A percentile compares a stretch with the other conserved stretches of the same genome.
Conservation (phyloP, 2,888 invertebrate species). For the Cerastis rubricosa region DNA sequence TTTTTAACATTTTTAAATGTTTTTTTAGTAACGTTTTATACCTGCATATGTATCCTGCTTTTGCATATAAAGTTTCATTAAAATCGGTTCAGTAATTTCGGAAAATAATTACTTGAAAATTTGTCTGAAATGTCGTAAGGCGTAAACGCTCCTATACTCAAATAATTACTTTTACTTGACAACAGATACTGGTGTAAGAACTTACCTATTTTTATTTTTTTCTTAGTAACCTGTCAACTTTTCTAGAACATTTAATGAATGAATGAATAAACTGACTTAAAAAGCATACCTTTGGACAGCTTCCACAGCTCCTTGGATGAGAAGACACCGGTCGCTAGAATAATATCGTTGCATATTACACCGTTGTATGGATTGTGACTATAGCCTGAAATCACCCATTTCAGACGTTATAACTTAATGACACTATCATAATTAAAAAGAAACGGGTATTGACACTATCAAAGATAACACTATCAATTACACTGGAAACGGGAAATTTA, state of each 20-base stretch:
- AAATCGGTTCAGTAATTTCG: no score
- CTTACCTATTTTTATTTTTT: not conserved
- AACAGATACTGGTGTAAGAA: no score
- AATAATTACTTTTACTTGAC: no score
- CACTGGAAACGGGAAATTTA: no score
- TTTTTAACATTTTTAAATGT: no score
- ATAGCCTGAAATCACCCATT: constrained; percentile 92
- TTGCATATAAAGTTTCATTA: no score
- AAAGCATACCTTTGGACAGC: constrained; percentile 97
- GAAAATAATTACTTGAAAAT: no score
- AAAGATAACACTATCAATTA: not conserved
- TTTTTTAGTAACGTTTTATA: no score
- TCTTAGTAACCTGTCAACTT: not conserved
- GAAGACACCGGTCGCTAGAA: constrained; percentile 99
- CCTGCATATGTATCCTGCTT: no score
- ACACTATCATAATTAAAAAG: constrained; percentile 32
- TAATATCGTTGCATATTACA: constrained; percentile 99
- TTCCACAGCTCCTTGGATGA: constrained; percentile 99
- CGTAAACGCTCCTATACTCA: no score
- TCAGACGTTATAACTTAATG: constrained; percentile 73
- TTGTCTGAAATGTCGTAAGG: no score
- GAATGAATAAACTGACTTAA: constrained; percentile 40
- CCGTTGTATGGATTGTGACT: constrained; percentile 99
- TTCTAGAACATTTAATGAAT: not conserved
- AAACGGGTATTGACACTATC: not conserved